Evolutionary conservation across 1,140 invertebrate genomes (phyloP), one percentile per base, ranked within the genome.

Genomic region (Agraylea sexmaculata): DNA sequence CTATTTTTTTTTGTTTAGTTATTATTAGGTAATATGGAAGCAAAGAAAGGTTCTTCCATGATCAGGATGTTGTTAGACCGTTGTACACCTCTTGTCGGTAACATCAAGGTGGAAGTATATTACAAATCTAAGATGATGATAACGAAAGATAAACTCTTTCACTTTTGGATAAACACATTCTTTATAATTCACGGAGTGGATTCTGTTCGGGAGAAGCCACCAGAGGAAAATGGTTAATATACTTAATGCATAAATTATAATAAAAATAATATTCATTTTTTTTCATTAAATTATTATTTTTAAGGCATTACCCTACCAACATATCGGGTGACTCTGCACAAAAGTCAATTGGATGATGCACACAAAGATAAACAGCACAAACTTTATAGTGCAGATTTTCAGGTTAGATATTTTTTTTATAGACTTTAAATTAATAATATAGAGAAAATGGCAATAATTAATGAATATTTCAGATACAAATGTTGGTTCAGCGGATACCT

Each of bases 141-240:
- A 47, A 76, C 80, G 45, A 71, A 87, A 75, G 81, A 92, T 58
- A 84, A 85, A 59, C 71, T 92, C 56, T 93, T 93, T 68, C 87
- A 92, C 62, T 89, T 92, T 69, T 97, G 91, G 89, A 87, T 97
- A 57, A 95, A 97, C 64, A 94, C 91, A 37, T 94, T 85, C 69
- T 96, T 96, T 66, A 79, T 94, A 29, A 66, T 70, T 11, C 74
- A 80, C 37, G 63, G 73, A 50, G 59, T 69, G 15, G 61, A 62
- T 42, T 58, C 67, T 2, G 59, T 66, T 18, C 48, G 47, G 3
- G 50, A 68, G 57, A 54, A 56, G 11, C 43, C 58, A 41, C 54
- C 56, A 18, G 64, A 69, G 37, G 65, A 63, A 28, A 58, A 57
- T 20, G 62, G 59, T 46, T 46, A 58, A 46, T 8, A 18, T 11